phyloP scores from a whole-genome alignment of 1,140 invertebrate genomes.

The Drosophila saltans region DNA sequence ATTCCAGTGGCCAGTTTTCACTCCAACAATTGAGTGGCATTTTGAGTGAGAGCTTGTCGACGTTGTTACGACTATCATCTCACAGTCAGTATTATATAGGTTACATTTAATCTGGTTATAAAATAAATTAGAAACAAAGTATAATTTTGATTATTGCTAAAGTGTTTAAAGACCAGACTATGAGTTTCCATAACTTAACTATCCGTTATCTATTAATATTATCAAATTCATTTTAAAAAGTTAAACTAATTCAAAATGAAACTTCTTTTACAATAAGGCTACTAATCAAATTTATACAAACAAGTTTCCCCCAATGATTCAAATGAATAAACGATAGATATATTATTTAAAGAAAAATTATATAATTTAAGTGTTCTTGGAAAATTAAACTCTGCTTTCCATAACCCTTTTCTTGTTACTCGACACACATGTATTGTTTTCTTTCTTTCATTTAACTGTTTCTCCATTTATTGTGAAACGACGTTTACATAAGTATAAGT shows the following conservation, averaged over 20 bases:
- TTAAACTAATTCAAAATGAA: too few species aligned
- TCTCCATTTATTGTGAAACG: neutral
- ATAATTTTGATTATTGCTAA: neutral
- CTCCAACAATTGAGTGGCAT: conserved; percentile 52
- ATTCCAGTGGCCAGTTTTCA: conserved; percentile 69
- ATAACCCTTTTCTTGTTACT: neutral
- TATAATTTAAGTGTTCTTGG: neutral
- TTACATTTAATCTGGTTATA: neutral
- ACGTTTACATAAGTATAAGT: conserved; percentile 12
- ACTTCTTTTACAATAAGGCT: too few species aligned
- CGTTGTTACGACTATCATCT: neutral
- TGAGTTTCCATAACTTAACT: too few species aligned
- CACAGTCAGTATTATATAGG: neutral
- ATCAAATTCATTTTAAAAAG: too few species aligned
- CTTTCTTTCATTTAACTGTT: neutral
- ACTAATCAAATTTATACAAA: too few species aligned
- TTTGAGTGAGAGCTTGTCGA: conserved; percentile 60
- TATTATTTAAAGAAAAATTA: neutral
- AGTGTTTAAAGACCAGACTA: neutral
- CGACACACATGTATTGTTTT: neutral
- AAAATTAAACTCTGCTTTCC: neutral
- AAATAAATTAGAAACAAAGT: neutral
- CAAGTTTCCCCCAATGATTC: too few species aligned
- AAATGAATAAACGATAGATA: neutral
- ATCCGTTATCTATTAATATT: too few species aligned